Percentiles rank a stretch among this genome's conserved stretches.
Evolutionary conservation across 1,140 invertebrate species (phyloP).

Genomic region (Drosophila seguyi): DNA sequence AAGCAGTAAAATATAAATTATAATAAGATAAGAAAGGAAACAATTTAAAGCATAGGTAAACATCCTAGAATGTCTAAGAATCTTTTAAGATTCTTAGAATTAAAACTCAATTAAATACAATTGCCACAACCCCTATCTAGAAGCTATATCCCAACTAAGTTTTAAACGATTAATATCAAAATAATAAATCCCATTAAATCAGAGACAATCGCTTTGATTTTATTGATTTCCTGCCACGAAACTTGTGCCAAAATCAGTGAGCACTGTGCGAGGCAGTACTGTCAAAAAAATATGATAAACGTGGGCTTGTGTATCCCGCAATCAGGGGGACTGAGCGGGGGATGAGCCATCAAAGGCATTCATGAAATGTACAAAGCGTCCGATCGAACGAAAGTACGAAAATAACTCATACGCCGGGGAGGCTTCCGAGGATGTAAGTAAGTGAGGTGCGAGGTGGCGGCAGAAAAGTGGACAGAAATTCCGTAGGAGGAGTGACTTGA

Average conservation of each 20-base stretch:
- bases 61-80: too few species aligned
- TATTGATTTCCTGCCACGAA: slow-evolving; percentile 9
- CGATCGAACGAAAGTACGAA: slow-evolving; percentile 40
- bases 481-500: slow-evolving; percentile 40
- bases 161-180: too few species aligned
- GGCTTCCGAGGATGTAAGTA: slow-evolving; percentile 19
- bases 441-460: neutral
- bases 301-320: slow-evolving; percentile 11
- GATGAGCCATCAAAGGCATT: slow-evolving; percentile 35
- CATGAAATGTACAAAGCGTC: slow-evolving; percentile 40
- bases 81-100: neutral
- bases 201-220: neutral
- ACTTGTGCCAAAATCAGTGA: neutral
- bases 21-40: neutral
- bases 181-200: slow-evolving; percentile 3
- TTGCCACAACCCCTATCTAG: neutral
- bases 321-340: neutral
- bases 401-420: slow-evolving; percentile 40
- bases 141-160: neutral
- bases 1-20: too few species aligned
- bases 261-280: slow-evolving; percentile 11
- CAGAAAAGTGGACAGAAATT: neutral
- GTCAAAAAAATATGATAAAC: slow-evolving; percentile 36
- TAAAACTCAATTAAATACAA: neutral
- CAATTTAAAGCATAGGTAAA: neutral